These are phyloP conservation scores for Eugnorisma glareosa DNA, from an alignment of 2,888 invertebrate genomes.

Conservation along the genomic window DNA sequence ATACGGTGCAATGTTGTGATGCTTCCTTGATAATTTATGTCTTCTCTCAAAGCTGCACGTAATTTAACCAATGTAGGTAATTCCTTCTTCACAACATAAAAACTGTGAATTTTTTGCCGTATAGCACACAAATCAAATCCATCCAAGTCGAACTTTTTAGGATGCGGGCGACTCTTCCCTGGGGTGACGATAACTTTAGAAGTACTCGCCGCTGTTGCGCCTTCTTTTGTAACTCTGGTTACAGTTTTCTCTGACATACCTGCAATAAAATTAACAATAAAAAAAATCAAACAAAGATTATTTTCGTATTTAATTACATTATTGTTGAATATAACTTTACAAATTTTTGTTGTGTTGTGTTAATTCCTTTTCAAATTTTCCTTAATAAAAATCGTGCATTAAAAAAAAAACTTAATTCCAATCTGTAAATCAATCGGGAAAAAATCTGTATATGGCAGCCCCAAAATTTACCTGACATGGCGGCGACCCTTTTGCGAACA, in stretches of 20 bases:
- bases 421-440: background rate
- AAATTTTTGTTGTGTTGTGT: conserved; percentile 22
- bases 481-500: conserved; percentile 39
- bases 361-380: conserved; percentile 35
- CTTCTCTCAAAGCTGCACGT: conserved; percentile 43
- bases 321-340: conserved; percentile 31
- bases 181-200: conserved; percentile 49
- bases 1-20: conserved; percentile 51
- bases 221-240: conserved; percentile 53
- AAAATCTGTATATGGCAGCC: conserved; percentile 11
- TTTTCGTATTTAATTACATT: conserved; percentile 42
- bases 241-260: conserved; percentile 52
- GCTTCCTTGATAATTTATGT: conserved; percentile 57
- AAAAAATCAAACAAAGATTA: conserved; percentile 24
- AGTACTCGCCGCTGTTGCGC: conserved; percentile 48
- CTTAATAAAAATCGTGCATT: conserved; percentile 18
- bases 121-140: conserved; percentile 57
- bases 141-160: conserved; percentile 48
- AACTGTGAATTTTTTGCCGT: conserved; percentile 52
- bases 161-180: conserved; percentile 52
- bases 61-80: conserved; percentile 42
- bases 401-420: background rate
- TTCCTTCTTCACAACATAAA: conserved; percentile 49
- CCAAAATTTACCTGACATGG: conserved; percentile 30
- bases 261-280: conserved; percentile 41